A percentile compares a stretch with the other conserved stretches of the same genome.
Conservation (phyloP, 1,140 invertebrate species). For the Coptotermes formosanus region DNA sequence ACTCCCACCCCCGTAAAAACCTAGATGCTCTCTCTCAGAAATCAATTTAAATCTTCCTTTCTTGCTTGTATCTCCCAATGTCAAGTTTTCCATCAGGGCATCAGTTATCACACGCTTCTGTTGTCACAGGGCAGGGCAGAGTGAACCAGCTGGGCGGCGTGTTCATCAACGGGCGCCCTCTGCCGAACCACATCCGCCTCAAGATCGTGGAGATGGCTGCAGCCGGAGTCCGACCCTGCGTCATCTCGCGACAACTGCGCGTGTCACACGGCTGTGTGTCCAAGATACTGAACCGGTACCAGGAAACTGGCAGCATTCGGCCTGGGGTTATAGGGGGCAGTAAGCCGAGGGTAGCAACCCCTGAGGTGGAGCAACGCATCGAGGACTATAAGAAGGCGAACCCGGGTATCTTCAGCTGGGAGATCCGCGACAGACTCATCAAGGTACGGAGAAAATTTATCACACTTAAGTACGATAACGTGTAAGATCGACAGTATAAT, state of each 20-base stretch:
- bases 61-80: no score
- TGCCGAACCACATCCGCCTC: constrained; percentile 83
- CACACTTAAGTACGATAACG: no score
- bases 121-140: constrained; percentile 76
- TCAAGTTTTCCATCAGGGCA: no score
- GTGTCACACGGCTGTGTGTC: constrained; percentile 91
- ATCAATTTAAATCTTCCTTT: no score
- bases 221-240: constrained; percentile 81
- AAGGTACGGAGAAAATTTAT: constrained; percentile 18
- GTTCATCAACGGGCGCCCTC: constrained; percentile 87
- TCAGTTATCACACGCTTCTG: not conserved
- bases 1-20: no score
- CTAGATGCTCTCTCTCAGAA: no score
- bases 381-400: constrained; percentile 91
- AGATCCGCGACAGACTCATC: constrained; percentile 75
- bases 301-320: constrained; percentile 87
- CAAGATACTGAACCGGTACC: constrained; percentile 85
- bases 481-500: no score
- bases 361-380: constrained; percentile 87
- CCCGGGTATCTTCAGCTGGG: constrained; percentile 95
- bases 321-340: constrained; percentile 88
- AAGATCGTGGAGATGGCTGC: constrained; percentile 91
- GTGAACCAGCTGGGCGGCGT: constrained; percentile 90
- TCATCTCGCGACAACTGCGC: constrained; percentile 81
- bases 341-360: constrained; percentile 83